Conservation (phyloP, 2,797 vertebrate genomes). For the Podarcis siculus region DNA sequence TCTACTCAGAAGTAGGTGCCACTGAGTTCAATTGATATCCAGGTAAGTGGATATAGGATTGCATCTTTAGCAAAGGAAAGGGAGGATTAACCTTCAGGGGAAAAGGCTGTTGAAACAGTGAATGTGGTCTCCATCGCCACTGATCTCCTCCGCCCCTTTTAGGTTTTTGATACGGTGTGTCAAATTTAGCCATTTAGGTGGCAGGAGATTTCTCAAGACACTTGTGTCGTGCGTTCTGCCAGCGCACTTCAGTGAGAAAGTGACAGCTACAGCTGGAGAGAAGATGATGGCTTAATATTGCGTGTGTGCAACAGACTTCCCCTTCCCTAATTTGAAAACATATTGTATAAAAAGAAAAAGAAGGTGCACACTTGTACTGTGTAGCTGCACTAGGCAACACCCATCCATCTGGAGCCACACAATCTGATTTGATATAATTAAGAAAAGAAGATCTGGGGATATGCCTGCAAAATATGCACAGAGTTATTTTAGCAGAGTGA, state of each 20-base stretch:
- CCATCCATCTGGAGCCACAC: neutral
- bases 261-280: slow-evolving; percentile 25
- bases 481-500: neutral
- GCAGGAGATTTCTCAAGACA: slow-evolving; percentile 22
- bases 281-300: neutral
- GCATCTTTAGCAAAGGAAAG: neutral
- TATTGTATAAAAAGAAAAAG: slow-evolving; percentile 10
- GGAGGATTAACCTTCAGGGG: neutral
- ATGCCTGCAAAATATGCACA: neutral
- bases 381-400: slow-evolving; percentile 1
- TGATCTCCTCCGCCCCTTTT: neutral
- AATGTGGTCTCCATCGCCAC: neutral
- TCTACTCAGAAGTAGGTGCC: neutral
- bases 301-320: rapidly evolving
- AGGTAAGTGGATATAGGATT: neutral
- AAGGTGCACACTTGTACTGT: neutral
- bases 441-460: neutral
- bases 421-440: neutral
- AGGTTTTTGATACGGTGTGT: slow-evolving; percentile 34
- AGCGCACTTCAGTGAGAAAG: slow-evolving; percentile 3
- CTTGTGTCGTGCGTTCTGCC: slow-evolving; percentile 4
- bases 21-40: neutral
- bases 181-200: slow-evolving; percentile 9
- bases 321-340: slow-evolving; percentile 27
- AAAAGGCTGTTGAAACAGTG: slow-evolving; percentile 14